phyloP scores from a whole-genome alignment of 30 jellyfish, hydroid and myxozoan genomes.

The Cassiopea andromeda region DNA sequence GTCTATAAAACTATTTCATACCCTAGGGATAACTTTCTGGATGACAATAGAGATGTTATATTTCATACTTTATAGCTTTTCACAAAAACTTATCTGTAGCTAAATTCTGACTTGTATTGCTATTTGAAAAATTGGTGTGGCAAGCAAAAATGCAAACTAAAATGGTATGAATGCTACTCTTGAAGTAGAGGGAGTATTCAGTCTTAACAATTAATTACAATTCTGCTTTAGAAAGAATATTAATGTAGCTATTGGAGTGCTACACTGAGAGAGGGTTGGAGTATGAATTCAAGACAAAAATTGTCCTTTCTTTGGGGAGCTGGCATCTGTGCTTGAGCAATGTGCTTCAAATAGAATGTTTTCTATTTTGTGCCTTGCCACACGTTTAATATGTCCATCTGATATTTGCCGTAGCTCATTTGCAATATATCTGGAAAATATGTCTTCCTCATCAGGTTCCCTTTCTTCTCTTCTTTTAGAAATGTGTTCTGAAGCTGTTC shows the following conservation, averaged over 20 bases:
- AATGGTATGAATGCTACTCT: no score
- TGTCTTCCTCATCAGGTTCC: slow-evolving; percentile 13
- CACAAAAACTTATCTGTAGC: neutral
- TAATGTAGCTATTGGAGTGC: neutral
- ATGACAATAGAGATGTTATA: neutral
- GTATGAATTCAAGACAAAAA: neutral
- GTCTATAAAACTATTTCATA: neutral
- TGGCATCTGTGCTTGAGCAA: slow-evolving; percentile 4
- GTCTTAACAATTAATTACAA: no score
- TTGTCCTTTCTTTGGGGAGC: neutral
- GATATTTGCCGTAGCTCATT: neutral
- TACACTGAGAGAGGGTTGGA: neutral
- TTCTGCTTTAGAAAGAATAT: neutral
- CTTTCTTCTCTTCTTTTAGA: slow-evolving; percentile 5
- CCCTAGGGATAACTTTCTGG: neutral
- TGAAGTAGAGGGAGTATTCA: no score
- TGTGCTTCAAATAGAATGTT: slow-evolving; percentile 19
- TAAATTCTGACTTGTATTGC: neutral
- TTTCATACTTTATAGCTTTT: neutral
- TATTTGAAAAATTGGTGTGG: neutral
- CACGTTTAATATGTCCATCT: slow-evolving; percentile 8
- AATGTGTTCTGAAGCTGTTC: neutral
- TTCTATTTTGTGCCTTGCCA: slow-evolving; percentile 17
- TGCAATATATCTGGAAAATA: slow-evolving; percentile 16
- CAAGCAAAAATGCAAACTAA: no score